A percentile compares a stretch with the other conserved stretches of the same genome.
phyloP scores from a whole-genome alignment of 2,797 vertebrate species.

The Pteropus rufus region DNA sequence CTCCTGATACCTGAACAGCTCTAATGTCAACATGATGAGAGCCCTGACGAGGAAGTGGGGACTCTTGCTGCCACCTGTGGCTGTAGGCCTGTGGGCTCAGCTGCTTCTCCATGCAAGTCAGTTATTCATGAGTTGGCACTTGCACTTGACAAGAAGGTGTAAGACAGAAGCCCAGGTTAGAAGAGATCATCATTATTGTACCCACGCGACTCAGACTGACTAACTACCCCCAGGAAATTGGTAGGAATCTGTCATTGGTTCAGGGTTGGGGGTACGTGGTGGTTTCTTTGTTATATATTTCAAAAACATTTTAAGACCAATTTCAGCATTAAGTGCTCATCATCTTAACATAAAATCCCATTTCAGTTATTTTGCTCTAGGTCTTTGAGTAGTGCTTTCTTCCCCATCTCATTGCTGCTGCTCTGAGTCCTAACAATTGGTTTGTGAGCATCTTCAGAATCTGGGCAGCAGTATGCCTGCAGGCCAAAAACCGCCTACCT shows the following conservation, averaged over 20 bases:
- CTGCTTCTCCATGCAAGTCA: not conserved
- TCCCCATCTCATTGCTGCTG: accelerated
- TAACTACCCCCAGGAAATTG: not conserved
- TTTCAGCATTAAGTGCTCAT: not conserved
- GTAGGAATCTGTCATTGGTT: not conserved
- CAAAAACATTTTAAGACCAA: not conserved
- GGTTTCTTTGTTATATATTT: conserved; percentile 18
- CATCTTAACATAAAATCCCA: not conserved
- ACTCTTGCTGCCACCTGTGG: not conserved
- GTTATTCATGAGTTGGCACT: not conserved
- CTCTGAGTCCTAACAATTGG: not conserved
- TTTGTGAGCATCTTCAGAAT: not conserved
- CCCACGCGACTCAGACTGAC: not conserved
- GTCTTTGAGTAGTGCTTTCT: not conserved
- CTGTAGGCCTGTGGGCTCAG: too few relatives aligned
- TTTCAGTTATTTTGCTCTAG: not conserved
- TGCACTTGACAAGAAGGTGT: not conserved
- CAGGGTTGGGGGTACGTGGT: not conserved
- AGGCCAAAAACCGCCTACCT: not conserved
- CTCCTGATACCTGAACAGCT: not conserved
- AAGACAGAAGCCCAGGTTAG: not conserved
- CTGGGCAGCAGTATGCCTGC: not conserved
- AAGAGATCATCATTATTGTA: not conserved
- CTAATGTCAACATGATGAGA: accelerated
- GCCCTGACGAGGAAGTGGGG: not conserved